These are phyloP conservation scores for Antheraea yamamai DNA, from an alignment of 2,888 invertebrate genomes.

Conservation along the genomic window DNA sequence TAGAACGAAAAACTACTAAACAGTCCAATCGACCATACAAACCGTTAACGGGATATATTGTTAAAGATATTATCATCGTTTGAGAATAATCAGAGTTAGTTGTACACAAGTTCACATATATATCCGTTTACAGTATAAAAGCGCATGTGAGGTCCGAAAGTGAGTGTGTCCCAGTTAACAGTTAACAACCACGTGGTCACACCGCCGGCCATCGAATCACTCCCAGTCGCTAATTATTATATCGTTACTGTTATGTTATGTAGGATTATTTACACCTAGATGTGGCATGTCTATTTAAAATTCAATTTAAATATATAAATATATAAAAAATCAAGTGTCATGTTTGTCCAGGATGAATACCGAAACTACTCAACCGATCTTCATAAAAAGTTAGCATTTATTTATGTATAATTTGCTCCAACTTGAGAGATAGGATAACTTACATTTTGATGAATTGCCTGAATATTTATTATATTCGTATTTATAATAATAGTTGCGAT, in stretches of 20 bases:
- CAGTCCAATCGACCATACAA: not conserved
- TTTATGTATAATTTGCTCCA: too few species aligned
- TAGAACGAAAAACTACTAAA: not conserved
- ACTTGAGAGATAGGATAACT: too few species aligned
- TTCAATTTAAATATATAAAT: not conserved
- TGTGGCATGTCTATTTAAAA: constrained; percentile 3
- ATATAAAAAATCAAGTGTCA: not conserved
- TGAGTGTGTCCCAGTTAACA: constrained; percentile 46
- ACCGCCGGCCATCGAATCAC: constrained; percentile 35
- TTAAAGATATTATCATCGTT: not conserved
- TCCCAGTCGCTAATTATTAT: constrained; percentile 27
- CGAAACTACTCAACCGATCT: too few species aligned
- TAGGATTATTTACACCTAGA: constrained; percentile 13
- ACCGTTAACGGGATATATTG: not conserved
- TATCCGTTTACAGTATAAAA: not conserved
- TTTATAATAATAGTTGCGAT: too few species aligned
- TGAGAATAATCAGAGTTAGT: not conserved
- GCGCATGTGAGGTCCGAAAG: constrained; percentile 37
- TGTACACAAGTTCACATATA: not conserved
- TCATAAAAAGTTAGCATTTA: too few species aligned
- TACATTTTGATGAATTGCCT: too few species aligned
- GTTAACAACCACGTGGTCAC: constrained; percentile 39
- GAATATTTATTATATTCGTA: too few species aligned
- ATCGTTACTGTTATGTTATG: not conserved
- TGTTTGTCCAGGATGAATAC: too few species aligned